Evolutionary conservation across 2,888 invertebrate species (phyloP).

Genomic region (Flexamia atlantica): DNA sequence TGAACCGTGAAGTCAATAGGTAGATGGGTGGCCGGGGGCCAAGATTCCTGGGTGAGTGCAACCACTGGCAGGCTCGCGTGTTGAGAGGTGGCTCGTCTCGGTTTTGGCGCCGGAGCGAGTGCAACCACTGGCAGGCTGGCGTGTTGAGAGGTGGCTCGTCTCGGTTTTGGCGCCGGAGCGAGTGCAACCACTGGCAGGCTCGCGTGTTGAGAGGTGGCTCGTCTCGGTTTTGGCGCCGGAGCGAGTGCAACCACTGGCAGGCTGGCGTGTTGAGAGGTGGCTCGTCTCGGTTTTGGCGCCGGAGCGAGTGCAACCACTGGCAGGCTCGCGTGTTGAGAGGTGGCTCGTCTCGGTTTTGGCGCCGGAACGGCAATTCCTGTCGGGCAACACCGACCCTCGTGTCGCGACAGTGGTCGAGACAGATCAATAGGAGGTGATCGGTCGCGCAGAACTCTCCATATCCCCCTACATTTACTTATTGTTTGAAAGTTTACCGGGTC

Average conservation of each 20-base stretch:
- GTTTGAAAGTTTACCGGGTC: not conserved
- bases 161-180: too few species aligned
- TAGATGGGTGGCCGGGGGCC: not conserved
- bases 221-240: not conserved
- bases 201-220: not conserved
- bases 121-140: not conserved
- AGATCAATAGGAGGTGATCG: not conserved
- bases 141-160: too few species aligned
- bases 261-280: not conserved
- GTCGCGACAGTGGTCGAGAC: not conserved
- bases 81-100: not conserved
- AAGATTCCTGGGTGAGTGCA: conserved; percentile 18
- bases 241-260: not conserved
- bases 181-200: not conserved
- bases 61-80: not conserved
- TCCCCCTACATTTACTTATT: too few species aligned
- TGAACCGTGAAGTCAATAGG: conserved; percentile 1
- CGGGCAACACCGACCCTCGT: not conserved
- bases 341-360: not conserved
- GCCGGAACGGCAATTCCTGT: conserved; percentile 9
- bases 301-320: too few species aligned
- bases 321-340: not conserved
- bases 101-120: not conserved
- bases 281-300: too few species aligned
- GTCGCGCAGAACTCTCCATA: not conserved